phyloP scores from a whole-genome alignment of 2,888 invertebrate genomes.

The Acronicta psi region DNA sequence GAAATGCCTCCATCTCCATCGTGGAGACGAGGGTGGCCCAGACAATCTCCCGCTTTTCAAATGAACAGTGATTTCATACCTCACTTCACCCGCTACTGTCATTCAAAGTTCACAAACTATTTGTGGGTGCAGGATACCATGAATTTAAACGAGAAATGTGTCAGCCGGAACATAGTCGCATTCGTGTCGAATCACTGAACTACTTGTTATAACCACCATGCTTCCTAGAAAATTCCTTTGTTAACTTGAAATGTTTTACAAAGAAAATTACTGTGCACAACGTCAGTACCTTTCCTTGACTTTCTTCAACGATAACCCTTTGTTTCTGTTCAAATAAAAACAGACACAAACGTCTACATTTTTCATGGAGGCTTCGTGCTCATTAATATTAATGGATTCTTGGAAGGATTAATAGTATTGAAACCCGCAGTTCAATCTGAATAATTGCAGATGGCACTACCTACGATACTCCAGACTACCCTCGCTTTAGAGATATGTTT shows the following conservation, averaged over 20 bases:
- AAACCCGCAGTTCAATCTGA: conserved; percentile 77
- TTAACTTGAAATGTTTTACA: conserved; percentile 9
- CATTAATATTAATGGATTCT: conserved; percentile 66
- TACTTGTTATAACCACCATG: conserved; percentile 9
- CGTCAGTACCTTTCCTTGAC: conserved; percentile 14
- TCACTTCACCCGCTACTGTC: conserved; percentile 63
- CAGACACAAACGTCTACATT: conserved; percentile 66
- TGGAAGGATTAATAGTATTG: conserved; percentile 81
- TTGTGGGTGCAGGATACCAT: conserved; percentile 52
- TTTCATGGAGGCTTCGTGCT: conserved; percentile 62
- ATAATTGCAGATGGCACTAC: conserved; percentile 74
- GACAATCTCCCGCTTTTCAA: conserved; percentile 55
- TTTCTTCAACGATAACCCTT: conserved; percentile 31
- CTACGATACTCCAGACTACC: conserved; percentile 36
- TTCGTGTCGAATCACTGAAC: conserved; percentile 24
- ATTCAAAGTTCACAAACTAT: conserved; percentile 66
- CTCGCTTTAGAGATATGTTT: conserved; percentile 36
- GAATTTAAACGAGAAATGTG: conserved; percentile 51
- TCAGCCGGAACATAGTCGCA: conserved; percentile 31
- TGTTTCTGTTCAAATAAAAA: conserved; percentile 45
- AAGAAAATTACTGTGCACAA: conserved; percentile 24
- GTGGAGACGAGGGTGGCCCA: conserved; percentile 50
- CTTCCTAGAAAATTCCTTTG: conserved; percentile 15
- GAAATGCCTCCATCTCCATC: conserved; percentile 47
- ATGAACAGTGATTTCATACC: conserved; percentile 66